Evolutionary conservation across 1,140 invertebrate genomes (phyloP), one percentile per base, ranked within the genome.

Genomic region (Phymorhynchus buccinoides): DNA sequence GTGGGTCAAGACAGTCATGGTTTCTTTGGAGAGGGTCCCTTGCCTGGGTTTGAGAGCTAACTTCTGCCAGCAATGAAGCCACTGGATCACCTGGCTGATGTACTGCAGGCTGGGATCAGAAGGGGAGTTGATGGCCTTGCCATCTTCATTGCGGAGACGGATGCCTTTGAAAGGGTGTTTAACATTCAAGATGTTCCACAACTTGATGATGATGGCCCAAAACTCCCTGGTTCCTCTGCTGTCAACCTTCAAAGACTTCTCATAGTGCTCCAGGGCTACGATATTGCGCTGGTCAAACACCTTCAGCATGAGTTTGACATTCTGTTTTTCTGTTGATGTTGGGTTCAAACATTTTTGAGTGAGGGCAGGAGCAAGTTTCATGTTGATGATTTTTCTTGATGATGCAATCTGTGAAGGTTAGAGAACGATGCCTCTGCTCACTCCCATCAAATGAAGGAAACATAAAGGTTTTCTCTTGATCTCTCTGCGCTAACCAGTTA

Each of bases 141-240:
- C 14, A n/a, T 73, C 68, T 73, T 73, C 68, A 73, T 73, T 9
- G 14, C 68, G 14, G 9, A 73, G 9, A 18, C 68, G 14, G 68
- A 73, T 73, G 68, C n/a, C n/a, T n/a, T 73, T 73, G n/a, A 73
- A 32, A n/a, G 68, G 68, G n/a, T 73, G n/a, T 73, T 73, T 73
- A n/a, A 73, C 68, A 73, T 3, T 73, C 9, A 73, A 9, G n/a
- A 73, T 16, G 68, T 73, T 73, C n/a, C 68, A 73, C n/a, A 73
- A 1, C n/a, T 37, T 73, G 9, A 73, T 12, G n/a, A 73, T 73
- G 0, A 37, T 73, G 35, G 9, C 35, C n/a, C 14, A n/a, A 73
- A 73, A 73, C n/a, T 73, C 0, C n/a, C 68, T 73, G 68, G 68
- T 73, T 73, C 68, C 35, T 73, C n/a, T 62, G n/a, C 35, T 73